Percentiles rank a stretch among this genome's conserved stretches.
Conservation (phyloP, 2,888 invertebrate genomes). For the Tipula confusa region DNA sequence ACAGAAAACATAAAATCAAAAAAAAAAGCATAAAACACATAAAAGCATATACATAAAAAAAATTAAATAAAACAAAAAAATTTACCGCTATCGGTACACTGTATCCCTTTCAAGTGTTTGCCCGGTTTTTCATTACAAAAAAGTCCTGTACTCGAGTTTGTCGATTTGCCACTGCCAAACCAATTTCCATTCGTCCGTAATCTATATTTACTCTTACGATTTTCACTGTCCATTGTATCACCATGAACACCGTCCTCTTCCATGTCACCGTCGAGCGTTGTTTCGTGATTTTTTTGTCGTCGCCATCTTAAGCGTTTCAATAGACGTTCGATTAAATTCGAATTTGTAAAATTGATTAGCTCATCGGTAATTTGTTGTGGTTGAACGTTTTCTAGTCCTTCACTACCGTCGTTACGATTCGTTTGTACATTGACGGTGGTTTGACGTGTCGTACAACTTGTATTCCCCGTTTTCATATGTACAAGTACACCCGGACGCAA, state of each 20-base stretch:
- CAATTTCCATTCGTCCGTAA: slow-evolving; percentile 32
- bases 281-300: slow-evolving; percentile 12
- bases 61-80: too few relatives aligned
- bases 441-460: neutral
- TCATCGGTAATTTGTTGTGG: slow-evolving; percentile 31
- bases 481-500: slow-evolving; percentile 82
- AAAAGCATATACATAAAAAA: neutral
- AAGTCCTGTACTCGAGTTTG: slow-evolving; percentile 32
- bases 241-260: neutral
- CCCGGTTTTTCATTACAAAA: neutral
- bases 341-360: slow-evolving; percentile 33
- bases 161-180: slow-evolving; percentile 34
- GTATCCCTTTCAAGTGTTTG: slow-evolving; percentile 33
- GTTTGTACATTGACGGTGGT: neutral
- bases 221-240: neutral
- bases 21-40: slow-evolving; percentile 41
- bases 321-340: slow-evolving; percentile 34
- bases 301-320: slow-evolving; percentile 33
- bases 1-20: slow-evolving; percentile 37
- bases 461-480: slow-evolving; percentile 65
- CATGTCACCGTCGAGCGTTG: neutral
- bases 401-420: neutral
- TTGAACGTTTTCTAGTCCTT: neutral
- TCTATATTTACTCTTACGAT: neutral
- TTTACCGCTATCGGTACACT: slow-evolving; percentile 34